Evolutionary conservation across 2,888 invertebrate species (phyloP).

Genomic region (Anagyrus pseudococci): DNA sequence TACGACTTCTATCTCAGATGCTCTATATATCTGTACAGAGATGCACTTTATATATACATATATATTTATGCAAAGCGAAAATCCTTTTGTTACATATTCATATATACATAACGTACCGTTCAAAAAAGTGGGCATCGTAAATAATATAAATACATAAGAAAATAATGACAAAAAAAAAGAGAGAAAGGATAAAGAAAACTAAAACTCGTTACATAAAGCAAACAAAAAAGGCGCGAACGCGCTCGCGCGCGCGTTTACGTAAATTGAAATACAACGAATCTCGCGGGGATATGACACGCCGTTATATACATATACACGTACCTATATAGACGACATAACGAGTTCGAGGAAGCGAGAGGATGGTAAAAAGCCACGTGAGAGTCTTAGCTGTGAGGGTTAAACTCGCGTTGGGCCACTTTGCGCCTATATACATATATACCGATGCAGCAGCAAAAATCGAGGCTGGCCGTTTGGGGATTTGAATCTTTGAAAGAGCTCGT

Average conservation of each 20-base stretch:
- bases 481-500: too few species aligned
- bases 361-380: too few species aligned
- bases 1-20: background rate
- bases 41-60: slow-evolving; percentile 30
- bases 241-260: slow-evolving; percentile 13
- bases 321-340: background rate
- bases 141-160: background rate
- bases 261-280: slow-evolving; percentile 31
- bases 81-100: slow-evolving; percentile 22
- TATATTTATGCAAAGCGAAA: slow-evolving; percentile 25
- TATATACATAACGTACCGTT: slow-evolving; percentile 10
- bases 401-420: too few species aligned
- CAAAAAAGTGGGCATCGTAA: background rate
- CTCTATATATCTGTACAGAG: slow-evolving; percentile 26
- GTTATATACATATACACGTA: slow-evolving; percentile 4
- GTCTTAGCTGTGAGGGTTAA: too few species aligned
- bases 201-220: background rate
- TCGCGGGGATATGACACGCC: too few species aligned
- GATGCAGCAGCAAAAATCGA: too few species aligned
- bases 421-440: too few species aligned
- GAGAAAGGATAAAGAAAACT: background rate
- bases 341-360: background rate
- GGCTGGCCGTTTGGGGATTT: too few species aligned
- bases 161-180: background rate
- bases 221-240: background rate